phyloP scores from a whole-genome alignment of 2,797 vertebrate species.

The Rhincodon typus region DNA sequence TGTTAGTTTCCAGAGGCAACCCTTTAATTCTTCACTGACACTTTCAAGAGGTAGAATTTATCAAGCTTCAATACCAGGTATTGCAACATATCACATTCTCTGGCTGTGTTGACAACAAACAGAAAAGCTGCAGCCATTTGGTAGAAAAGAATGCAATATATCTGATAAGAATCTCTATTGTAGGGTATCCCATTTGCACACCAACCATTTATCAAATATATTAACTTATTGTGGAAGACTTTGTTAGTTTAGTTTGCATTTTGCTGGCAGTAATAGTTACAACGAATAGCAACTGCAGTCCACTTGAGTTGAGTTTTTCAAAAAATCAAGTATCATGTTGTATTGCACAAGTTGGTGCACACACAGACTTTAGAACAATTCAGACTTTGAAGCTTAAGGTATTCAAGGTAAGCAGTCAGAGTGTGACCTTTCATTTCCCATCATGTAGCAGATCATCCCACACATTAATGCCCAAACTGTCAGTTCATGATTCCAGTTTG shows the following conservation, averaged over 20 bases:
- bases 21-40: background rate
- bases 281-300: background rate
- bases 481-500: no score
- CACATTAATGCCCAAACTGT: no score
- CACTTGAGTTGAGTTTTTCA: background rate
- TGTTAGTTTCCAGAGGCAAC: background rate
- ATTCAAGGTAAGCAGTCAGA: no score
- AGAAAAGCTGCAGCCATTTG: conserved; percentile 4
- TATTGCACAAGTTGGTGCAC: background rate
- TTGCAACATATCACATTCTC: background rate
- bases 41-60: background rate
- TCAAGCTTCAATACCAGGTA: background rate
- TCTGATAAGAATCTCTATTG: background rate
- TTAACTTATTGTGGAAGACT: background rate
- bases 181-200: background rate
- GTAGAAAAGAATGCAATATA: background rate
- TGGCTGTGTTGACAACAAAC: background rate
- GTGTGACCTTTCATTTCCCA: no score
- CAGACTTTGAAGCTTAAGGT: no score
- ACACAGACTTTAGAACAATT: no score
- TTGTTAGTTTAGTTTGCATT: background rate
- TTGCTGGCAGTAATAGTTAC: background rate
- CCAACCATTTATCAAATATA: background rate
- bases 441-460: no score
- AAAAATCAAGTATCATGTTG: background rate